phyloP scores from a whole-genome alignment of 2,113 vertebrate genomes.

The Anhinga anhinga region DNA sequence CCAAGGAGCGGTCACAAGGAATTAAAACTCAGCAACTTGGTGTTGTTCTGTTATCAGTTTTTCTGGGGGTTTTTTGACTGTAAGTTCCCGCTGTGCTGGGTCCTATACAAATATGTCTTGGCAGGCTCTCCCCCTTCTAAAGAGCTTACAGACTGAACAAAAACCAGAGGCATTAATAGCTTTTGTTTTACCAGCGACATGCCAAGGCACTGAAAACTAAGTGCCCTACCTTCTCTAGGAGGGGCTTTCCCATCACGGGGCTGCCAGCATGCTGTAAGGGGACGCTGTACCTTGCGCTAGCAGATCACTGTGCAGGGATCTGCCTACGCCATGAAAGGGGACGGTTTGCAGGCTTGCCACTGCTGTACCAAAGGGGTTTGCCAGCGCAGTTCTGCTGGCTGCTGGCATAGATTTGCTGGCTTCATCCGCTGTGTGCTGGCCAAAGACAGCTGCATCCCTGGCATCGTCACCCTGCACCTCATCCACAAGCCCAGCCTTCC shows the following conservation, averaged over 20 bases:
- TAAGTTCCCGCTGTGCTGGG: not conserved
- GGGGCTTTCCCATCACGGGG: not conserved
- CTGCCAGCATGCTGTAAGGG: not conserved
- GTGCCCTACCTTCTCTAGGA: not conserved
- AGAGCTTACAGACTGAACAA: not conserved
- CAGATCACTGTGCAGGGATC: not conserved
- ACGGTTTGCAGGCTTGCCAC: not conserved
- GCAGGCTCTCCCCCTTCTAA: not conserved
- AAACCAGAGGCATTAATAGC: not conserved
- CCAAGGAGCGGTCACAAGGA: not conserved
- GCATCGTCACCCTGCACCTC: not conserved
- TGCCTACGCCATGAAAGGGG: fast-evolving
- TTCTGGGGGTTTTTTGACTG: fast-evolving
- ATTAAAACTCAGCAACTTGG: not conserved
- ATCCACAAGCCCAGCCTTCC: not conserved
- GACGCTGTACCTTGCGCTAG: not conserved
- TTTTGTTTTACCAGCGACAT: not conserved
- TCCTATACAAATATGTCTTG: not conserved
- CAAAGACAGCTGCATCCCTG: not conserved
- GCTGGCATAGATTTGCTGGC: not conserved
- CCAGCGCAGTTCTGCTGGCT: not conserved
- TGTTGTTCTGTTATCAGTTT: not conserved
- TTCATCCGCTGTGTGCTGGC: not conserved
- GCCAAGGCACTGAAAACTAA: not conserved
- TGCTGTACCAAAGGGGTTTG: not conserved